phyloP scores from a whole-genome alignment of 2,797 vertebrate genomes.

The Urophycis tenuis region DNA sequence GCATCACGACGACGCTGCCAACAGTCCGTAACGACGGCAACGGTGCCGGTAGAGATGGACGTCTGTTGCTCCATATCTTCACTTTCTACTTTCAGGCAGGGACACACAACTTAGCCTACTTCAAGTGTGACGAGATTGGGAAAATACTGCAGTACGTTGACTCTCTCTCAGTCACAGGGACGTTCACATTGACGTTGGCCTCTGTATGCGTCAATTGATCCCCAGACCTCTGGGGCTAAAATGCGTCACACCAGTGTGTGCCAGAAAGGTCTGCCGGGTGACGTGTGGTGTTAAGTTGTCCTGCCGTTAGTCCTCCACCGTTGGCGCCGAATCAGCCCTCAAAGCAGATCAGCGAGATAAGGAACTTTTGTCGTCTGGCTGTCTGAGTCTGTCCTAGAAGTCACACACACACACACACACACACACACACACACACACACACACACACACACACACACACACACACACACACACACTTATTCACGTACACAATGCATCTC shows the following conservation, averaged over 20 bases:
- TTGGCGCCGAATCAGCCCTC: background rate
- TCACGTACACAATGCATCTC: too few relatives aligned
- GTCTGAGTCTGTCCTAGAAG: background rate
- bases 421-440: too few relatives aligned
- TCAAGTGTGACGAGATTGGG: background rate
- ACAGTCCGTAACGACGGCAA: constrained; percentile 53
- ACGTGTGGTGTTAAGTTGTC: background rate
- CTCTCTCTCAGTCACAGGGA: background rate
- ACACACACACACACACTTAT: too few relatives aligned
- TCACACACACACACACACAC: too few relatives aligned
- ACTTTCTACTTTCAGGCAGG: background rate
- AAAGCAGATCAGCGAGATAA: background rate
- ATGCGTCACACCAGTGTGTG: background rate
- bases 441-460: too few relatives aligned
- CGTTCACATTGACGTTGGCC: background rate
- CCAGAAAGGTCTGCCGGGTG: background rate
- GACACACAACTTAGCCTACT: background rate
- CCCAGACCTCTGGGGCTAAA: too few relatives aligned
- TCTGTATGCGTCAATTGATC: background rate
- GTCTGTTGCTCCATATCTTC: constrained; percentile 41
- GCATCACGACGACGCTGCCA: constrained; percentile 52
- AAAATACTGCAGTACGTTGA: background rate
- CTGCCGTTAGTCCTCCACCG: background rate
- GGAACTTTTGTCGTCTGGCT: background rate
- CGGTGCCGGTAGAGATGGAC: constrained; percentile 25